These are phyloP conservation scores for Otus sunia DNA, from an alignment of 2,113 vertebrate genomes.

Conservation along the genomic window DNA sequence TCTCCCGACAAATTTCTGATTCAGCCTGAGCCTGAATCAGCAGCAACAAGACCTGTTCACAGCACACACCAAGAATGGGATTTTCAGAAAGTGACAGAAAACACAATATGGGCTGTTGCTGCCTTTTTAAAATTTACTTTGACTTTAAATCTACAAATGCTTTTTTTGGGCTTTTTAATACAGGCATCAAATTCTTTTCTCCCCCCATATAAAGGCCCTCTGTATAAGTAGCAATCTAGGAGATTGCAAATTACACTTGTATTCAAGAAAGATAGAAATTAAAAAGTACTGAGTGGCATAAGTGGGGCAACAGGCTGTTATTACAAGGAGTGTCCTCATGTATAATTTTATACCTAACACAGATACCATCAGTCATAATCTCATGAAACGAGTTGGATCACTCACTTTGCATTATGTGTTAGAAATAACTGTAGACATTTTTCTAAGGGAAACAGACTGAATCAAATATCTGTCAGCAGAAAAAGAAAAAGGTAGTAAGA, in stretches of 20 bases:
- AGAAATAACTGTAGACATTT: background rate
- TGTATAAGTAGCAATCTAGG: background rate
- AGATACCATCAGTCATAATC: background rate
- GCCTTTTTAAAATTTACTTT: conserved; percentile 17
- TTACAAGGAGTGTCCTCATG: background rate
- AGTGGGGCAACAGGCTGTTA: background rate
- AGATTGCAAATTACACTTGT: background rate
- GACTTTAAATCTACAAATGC: background rate
- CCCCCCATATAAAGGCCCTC: fast-evolving
- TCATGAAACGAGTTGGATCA: background rate
- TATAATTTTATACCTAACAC: background rate
- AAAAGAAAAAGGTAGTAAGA: background rate
- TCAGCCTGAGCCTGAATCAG: conserved; percentile 36
- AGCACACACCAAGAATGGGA: conserved; percentile 18
- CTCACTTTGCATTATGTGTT: background rate
- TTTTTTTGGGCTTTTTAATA: background rate
- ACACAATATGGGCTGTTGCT: conserved; percentile 34
- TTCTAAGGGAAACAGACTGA: background rate
- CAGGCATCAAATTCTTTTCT: background rate
- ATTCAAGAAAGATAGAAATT: background rate
- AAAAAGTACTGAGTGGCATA: background rate
- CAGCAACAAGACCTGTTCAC: conserved; percentile 42
- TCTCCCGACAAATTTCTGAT: conserved; percentile 42
- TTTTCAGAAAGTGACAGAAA: conserved; percentile 50
- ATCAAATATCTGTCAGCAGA: background rate